Evolutionary conservation across 2,797 vertebrate species (phyloP), one percentile per base, ranked within the genome.

Genomic region (Sylvia borin): DNA sequence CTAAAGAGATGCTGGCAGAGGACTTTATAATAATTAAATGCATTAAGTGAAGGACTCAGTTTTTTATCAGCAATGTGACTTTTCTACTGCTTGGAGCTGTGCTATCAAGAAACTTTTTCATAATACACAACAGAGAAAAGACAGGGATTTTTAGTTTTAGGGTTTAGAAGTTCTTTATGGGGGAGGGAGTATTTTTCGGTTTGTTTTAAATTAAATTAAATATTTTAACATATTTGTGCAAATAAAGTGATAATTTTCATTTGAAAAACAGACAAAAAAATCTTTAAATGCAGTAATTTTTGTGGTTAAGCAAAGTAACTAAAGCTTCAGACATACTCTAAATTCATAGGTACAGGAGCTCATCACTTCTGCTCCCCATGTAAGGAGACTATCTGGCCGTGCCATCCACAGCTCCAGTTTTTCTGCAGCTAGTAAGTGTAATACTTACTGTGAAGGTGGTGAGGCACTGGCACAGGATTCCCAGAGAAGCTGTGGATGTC

Each of bases 121-220:
- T 25, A 65, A 70, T 5, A 45, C 34, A 21, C 5, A 19, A 54
- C 40, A 53, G 26, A 13, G n/a, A 48, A 42, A 29, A 5, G 0
- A 48, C 5, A 7, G 4, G 2, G 2, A 32, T 47, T 77, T 84
- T 87, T 43, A 11, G n/a, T 20, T 91, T 73, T 53, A 36, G 25
- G 5, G 31, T n/a, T 57, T 68, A 3, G 13, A 24, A 2, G 4
- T 29, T 40, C 10, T 72, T 47, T 16, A 9, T 16, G 10, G 4
- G 2, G 5, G 2, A 2, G 5, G 3, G 2, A 60, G 4, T 34
- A 22, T 48, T 72, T 66, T 32, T 15, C 7, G 4, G 2, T 25
- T 64, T 78, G 10, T 57, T 74, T 64, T 7, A 74, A 81, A 60
- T 61, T 50, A 85, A 54, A 53, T 20, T 0, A 81, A 74, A 66